Conservation (phyloP, 2,113 vertebrate species). For the Heterotilapia buettikoferi region DNA sequence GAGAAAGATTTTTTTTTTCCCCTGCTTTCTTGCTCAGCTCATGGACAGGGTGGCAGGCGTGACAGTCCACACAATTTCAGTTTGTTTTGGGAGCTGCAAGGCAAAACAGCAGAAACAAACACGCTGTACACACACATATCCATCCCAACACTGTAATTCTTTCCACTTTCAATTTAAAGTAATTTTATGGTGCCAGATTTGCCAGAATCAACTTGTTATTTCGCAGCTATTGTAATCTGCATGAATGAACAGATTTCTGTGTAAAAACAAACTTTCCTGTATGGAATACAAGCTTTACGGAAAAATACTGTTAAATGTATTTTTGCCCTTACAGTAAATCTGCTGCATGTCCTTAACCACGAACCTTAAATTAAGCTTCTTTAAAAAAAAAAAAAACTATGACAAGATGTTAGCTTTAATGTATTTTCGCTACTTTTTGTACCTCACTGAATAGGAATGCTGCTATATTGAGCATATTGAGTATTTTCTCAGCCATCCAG, state of each 20-base stretch:
- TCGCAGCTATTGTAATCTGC: neutral
- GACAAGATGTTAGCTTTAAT: neutral
- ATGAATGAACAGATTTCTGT: neutral
- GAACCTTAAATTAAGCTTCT: neutral
- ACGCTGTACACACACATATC: neutral
- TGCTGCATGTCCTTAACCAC: neutral
- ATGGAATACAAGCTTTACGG: neutral
- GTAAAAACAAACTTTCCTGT: neutral
- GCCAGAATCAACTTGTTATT: neutral
- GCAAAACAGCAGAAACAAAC: neutral
- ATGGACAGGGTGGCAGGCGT: neutral
- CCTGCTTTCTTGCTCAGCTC: neutral
- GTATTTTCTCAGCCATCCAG: neutral
- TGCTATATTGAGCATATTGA: neutral
- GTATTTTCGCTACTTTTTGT: neutral
- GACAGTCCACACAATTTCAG: neutral
- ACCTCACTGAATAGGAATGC: neutral
- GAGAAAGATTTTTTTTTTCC: neutral
- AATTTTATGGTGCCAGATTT: neutral
- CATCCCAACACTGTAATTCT: neutral
- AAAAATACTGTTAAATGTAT: neutral
- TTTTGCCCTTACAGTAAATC: neutral
- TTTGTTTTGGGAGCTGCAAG: conserved; percentile 9
- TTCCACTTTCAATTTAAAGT: neutral
- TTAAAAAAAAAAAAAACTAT: neutral